Percentiles rank a stretch among this genome's conserved stretches.
These are phyloP conservation scores for Oriolus oriolus DNA, from an alignment of 2,113 vertebrate genomes.

Conservation along the genomic window DNA sequence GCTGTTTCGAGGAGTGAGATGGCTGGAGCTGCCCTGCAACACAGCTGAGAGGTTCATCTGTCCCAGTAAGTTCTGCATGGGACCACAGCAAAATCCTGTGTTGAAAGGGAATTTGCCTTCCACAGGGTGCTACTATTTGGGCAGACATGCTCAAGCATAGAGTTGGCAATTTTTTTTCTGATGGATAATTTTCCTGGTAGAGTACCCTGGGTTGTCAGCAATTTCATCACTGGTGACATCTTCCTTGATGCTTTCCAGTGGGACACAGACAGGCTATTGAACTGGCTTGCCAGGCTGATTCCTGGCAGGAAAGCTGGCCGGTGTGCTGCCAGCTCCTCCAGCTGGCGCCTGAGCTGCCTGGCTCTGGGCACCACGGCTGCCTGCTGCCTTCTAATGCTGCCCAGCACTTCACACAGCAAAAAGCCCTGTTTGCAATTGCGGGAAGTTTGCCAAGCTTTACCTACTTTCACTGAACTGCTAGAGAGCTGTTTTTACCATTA, in stretches of 20 bases:
- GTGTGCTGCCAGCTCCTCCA: not conserved
- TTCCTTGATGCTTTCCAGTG: not conserved
- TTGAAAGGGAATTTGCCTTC: not conserved
- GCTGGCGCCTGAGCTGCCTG: not conserved
- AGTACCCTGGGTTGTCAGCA: not conserved
- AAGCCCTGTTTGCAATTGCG: not conserved
- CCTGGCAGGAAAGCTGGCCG: not conserved
- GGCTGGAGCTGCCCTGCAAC: not conserved
- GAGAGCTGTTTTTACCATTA: not conserved
- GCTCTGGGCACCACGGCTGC: not conserved
- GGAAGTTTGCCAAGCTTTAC: not conserved
- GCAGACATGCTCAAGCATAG: fast-evolving
- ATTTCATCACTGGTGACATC: not conserved
- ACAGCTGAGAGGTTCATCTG: not conserved
- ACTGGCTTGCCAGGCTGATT: not conserved
- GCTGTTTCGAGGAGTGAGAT: fast-evolving
- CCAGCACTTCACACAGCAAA: not conserved
- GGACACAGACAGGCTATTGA: not conserved
- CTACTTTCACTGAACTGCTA: not conserved
- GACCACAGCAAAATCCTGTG: not conserved
- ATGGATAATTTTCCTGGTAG: not conserved
- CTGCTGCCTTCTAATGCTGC: not conserved
- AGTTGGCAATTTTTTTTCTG: not conserved
- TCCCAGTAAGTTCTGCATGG: not conserved
- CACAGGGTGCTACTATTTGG: not conserved